These are phyloP conservation scores for Eucera pruinosa DNA, from an alignment of 2,888 invertebrate genomes.

Conservation along the genomic window DNA sequence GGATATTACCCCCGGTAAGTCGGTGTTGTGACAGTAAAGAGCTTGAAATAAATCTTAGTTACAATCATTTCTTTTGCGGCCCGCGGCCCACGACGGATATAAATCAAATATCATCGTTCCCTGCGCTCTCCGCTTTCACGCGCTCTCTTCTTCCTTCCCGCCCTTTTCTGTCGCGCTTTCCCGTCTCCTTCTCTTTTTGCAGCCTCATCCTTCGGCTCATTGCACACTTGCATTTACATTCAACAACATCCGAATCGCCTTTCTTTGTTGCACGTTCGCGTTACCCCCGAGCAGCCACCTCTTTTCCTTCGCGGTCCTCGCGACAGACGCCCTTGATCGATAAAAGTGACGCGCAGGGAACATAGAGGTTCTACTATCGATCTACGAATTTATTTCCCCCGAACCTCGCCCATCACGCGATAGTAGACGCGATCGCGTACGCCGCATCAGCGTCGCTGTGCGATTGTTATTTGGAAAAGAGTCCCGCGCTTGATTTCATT, in stretches of 20 bases:
- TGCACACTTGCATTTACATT: constrained; percentile 67
- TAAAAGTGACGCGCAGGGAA: constrained; percentile 44
- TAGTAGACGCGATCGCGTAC: too few relatives aligned
- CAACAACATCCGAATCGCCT: constrained; percentile 43
- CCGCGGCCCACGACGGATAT: constrained; percentile 78
- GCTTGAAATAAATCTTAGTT: constrained; percentile 82
- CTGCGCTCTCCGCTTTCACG: constrained; percentile 58
- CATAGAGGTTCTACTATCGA: constrained; percentile 40
- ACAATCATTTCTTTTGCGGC: constrained; percentile 80
- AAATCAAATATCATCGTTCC: constrained; percentile 80
- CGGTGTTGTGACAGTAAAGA: constrained; percentile 82
- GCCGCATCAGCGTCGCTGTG: constrained; percentile 1
- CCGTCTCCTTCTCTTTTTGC: constrained; percentile 14
- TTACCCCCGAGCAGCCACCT: constrained; percentile 8
- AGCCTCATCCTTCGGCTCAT: constrained; percentile 58
- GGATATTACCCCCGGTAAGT: constrained; percentile 75
- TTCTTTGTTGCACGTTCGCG: constrained; percentile 14
- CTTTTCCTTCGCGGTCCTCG: constrained; percentile 2
- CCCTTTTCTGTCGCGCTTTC: constrained; percentile 23
- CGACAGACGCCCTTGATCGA: constrained; percentile 56
- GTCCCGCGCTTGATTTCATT: constrained; percentile 39
- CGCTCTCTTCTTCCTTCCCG: constrained; percentile 19
- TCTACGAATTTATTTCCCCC: constrained; percentile 57
- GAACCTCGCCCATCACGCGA: constrained; percentile 34
- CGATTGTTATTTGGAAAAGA: constrained; percentile 40